Percentiles rank a stretch among this genome's conserved stretches.
These are phyloP conservation scores for Hetaerina americana DNA, from an alignment of 1,140 invertebrate genomes.

Conservation along the genomic window DNA sequence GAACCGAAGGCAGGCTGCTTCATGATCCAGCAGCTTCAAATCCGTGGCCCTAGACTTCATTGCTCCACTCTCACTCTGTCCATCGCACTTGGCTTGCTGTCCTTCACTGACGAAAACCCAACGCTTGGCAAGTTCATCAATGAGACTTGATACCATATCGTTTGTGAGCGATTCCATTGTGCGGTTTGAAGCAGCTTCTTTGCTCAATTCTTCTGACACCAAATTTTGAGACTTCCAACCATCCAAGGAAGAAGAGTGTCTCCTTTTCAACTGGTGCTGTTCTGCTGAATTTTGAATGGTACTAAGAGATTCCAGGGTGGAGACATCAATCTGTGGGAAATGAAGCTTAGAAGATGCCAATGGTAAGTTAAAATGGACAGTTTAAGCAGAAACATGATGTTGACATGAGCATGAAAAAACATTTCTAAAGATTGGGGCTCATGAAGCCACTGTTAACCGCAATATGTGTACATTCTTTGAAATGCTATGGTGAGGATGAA, in stretches of 20 bases:
- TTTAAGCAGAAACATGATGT: too few species aligned
- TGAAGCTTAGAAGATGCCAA: constrained; percentile 8
- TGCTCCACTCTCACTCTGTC: background rate
- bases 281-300: background rate
- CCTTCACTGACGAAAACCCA: background rate
- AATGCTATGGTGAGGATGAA: too few species aligned
- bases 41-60: constrained; percentile 18
- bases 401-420: too few species aligned
- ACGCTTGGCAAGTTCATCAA: constrained; percentile 29
- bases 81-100: background rate
- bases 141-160: constrained; percentile 36
- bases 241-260: background rate
- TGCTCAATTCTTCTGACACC: background rate
- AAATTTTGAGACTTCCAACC: background rate
- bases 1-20: constrained; percentile 31
- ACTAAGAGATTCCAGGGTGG: background rate
- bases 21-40: constrained; percentile 28
- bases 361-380: too few species aligned
- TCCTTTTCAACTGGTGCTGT: background rate
- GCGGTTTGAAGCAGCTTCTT: background rate
- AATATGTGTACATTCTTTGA: too few species aligned
- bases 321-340: constrained; percentile 7
- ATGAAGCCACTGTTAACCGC: too few species aligned
- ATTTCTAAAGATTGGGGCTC: too few species aligned
- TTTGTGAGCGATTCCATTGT: constrained; percentile 36